Conservation (phyloP, 2,797 vertebrate genomes). For the Macropodus opercularis region DNA sequence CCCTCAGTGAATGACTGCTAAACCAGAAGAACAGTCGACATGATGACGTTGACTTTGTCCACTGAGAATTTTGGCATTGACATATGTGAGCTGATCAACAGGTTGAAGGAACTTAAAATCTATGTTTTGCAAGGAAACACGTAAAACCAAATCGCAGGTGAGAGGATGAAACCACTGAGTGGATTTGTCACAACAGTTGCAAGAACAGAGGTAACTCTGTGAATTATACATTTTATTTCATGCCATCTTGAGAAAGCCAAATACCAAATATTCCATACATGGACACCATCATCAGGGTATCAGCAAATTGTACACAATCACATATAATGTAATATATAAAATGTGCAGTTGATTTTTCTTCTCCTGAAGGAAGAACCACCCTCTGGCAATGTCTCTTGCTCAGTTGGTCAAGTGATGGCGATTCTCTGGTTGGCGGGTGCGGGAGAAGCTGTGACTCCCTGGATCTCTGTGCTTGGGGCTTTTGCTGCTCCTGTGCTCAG, state of each 20-base stretch:
- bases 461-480: slow-evolving; percentile 68
- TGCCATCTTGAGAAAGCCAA: slow-evolving; percentile 82
- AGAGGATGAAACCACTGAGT: slow-evolving; percentile 63
- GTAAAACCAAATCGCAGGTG: slow-evolving; percentile 45
- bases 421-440: slow-evolving; percentile 69
- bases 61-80: slow-evolving; percentile 74
- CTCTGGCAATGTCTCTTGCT: slow-evolving; percentile 62
- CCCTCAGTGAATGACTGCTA: slow-evolving; percentile 68
- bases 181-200: slow-evolving; percentile 74
- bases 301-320: slow-evolving; percentile 83
- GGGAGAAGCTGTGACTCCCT: slow-evolving; percentile 70
- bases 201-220: slow-evolving; percentile 82
- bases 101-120: slow-evolving; percentile 46
- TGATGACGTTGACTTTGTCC: slow-evolving; percentile 54
- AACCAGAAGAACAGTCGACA: slow-evolving; percentile 56
- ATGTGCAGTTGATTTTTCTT: slow-evolving; percentile 71
- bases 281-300: slow-evolving; percentile 80
- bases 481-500: slow-evolving; percentile 55
- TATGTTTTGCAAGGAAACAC: slow-evolving; percentile 17
- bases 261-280: slow-evolving; percentile 83
- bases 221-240: slow-evolving; percentile 83
- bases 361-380: slow-evolving; percentile 67
- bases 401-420: slow-evolving; percentile 61
- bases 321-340: slow-evolving; percentile 82
- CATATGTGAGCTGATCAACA: slow-evolving; percentile 53